Evolutionary conservation across 2,113 vertebrate species (phyloP).

Genomic region (Laticauda laticaudata): DNA sequence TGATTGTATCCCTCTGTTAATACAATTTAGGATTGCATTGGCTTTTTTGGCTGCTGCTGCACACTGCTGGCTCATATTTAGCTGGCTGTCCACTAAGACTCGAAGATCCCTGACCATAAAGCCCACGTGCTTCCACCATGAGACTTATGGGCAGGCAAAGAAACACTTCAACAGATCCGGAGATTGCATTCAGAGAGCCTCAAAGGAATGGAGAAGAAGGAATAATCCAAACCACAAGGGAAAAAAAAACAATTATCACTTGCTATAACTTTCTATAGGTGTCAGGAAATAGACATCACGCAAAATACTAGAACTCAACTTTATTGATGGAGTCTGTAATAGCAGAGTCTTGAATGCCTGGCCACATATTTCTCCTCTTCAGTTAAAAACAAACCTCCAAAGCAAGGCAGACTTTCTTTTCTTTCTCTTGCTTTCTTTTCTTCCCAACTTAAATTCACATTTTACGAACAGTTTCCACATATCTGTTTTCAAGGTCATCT

Average conservation of each 20-base stretch:
- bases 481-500: background rate
- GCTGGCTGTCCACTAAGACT: no score
- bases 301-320: background rate
- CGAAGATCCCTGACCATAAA: background rate
- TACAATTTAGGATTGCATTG: no score
- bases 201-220: background rate
- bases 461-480: background rate
- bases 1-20: no score
- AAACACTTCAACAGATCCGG: background rate
- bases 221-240: background rate
- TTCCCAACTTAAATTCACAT: background rate
- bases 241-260: background rate
- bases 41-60: no score
- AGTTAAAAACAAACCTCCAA: background rate
- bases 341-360: background rate
- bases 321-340: background rate
- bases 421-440: background rate
- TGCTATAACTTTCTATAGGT: background rate
- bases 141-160: background rate
- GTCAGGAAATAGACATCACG: background rate
- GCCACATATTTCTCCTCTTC: background rate
- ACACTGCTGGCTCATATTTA: no score
- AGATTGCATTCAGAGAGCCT: background rate
- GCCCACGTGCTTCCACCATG: background rate
- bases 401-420: background rate